Percentiles rank a stretch among this genome's conserved stretches.
Conservation (phyloP, 1,140 invertebrate species). For the Megalopta genalis region DNA sequence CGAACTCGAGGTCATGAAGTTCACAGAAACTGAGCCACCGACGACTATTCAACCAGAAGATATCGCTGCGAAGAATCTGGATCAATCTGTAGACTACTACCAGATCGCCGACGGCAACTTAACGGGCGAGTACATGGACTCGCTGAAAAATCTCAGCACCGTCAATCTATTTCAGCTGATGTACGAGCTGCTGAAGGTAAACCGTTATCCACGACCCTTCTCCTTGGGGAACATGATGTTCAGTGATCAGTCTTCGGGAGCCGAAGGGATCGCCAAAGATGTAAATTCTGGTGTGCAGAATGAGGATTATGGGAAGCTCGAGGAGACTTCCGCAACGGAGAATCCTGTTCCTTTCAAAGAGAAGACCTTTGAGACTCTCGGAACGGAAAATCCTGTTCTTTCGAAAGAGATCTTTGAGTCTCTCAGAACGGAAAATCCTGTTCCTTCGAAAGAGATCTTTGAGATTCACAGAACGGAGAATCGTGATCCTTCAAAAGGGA, state of each 20-base stretch:
- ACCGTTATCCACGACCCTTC: slow-evolving; percentile 69
- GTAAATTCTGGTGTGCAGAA: background rate
- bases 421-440: no score
- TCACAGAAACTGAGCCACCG: slow-evolving; percentile 33
- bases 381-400: no score
- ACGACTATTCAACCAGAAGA: background rate
- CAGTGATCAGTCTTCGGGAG: background rate
- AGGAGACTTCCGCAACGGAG: no score
- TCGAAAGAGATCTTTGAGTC: no score
- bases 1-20: slow-evolving; percentile 61
- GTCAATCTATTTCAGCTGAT: slow-evolving; percentile 61
- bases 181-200: slow-evolving; percentile 65
- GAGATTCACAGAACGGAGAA: no score
- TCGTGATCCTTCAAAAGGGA: no score
- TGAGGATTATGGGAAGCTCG: no score
- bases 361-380: background rate
- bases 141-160: slow-evolving; percentile 3
- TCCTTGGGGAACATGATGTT: background rate
- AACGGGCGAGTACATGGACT: background rate
- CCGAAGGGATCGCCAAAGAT: background rate
- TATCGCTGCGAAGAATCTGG: no score
- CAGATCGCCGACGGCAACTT: background rate
- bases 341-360: no score
- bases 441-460: no score
- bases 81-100: background rate